phyloP scores from a whole-genome alignment of 2,113 vertebrate species.

The Tragulus kanchil region DNA sequence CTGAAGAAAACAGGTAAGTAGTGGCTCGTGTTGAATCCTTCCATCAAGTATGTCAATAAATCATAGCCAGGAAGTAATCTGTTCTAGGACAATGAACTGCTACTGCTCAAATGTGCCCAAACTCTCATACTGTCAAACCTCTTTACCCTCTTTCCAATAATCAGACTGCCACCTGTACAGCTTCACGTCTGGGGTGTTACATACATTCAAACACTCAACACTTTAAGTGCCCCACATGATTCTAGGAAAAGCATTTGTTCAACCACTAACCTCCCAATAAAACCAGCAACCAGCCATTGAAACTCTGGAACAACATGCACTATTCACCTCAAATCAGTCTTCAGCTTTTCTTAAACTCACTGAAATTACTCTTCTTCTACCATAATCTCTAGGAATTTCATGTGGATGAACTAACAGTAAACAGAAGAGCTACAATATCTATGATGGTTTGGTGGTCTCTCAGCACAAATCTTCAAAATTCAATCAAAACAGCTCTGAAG shows the following conservation, averaged over 20 bases:
- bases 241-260: background rate
- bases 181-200: background rate
- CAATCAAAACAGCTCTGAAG: conserved; percentile 61
- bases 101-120: conserved; percentile 80
- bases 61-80: conserved; percentile 80
- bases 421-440: background rate
- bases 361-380: background rate
- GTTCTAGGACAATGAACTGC: conserved; percentile 79
- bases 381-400: conserved; percentile 37
- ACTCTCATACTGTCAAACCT: conserved; percentile 80
- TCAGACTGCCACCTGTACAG: background rate
- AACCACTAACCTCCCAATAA: background rate
- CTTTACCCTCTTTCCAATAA: conserved; percentile 27
- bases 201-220: background rate
- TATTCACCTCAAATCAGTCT: background rate
- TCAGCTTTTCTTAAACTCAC: background rate
- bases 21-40: conserved; percentile 76
- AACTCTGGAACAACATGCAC: background rate
- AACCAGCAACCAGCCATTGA: background rate
- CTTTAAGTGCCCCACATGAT: background rate
- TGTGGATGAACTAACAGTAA: conserved; percentile 41
- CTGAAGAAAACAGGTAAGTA: conserved; percentile 83
- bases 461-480: conserved; percentile 49
- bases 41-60: conserved; percentile 82
- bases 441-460: background rate